phyloP scores from a whole-genome alignment of 2,888 invertebrate genomes.

The Kuschelorhynchus macadamiae region DNA sequence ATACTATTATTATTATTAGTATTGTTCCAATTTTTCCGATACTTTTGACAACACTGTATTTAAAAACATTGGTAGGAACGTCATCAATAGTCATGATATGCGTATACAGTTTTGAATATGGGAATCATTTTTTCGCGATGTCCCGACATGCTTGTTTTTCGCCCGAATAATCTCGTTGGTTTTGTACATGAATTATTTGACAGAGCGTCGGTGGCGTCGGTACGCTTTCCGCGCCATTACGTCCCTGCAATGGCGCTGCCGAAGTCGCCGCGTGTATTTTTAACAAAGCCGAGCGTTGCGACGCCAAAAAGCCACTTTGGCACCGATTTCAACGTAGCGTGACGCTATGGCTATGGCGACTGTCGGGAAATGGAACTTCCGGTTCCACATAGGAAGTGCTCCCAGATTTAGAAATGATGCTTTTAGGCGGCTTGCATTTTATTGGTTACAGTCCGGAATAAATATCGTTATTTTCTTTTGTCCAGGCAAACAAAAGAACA shows the following conservation, averaged over 20 bases:
- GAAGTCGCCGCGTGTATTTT: constrained; percentile 43
- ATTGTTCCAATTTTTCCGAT: too few relatives aligned
- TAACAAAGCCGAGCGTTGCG: constrained; percentile 49
- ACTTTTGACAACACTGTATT: too few relatives aligned
- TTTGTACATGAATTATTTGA: constrained; percentile 46
- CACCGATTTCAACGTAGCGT: constrained; percentile 48
- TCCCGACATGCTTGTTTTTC: constrained; percentile 36
- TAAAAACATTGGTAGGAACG: too few relatives aligned
- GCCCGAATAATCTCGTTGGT: constrained; percentile 28
- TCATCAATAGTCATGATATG: too few relatives aligned
- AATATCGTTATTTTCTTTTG: constrained; percentile 9
- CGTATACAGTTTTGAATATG: too few relatives aligned
- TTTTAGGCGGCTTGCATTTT: constrained; percentile 21
- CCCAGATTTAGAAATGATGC: constrained; percentile 35
- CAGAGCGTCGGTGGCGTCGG: constrained; percentile 37
- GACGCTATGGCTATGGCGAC: constrained; percentile 48
- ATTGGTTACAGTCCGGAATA: constrained; percentile 19
- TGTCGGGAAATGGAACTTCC: constrained; percentile 50
- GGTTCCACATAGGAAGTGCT: constrained; percentile 44
- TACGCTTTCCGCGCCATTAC: constrained; percentile 48
- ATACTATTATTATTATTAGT: background rate
- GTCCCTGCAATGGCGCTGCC: constrained; percentile 39
- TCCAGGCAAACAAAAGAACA: too few relatives aligned
- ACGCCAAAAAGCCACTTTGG: constrained; percentile 50
- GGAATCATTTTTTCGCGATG: constrained; percentile 10